Conservation (phyloP, 53 echinoderm and acorn worm species). For the Mesocentrotus franciscanus region DNA sequence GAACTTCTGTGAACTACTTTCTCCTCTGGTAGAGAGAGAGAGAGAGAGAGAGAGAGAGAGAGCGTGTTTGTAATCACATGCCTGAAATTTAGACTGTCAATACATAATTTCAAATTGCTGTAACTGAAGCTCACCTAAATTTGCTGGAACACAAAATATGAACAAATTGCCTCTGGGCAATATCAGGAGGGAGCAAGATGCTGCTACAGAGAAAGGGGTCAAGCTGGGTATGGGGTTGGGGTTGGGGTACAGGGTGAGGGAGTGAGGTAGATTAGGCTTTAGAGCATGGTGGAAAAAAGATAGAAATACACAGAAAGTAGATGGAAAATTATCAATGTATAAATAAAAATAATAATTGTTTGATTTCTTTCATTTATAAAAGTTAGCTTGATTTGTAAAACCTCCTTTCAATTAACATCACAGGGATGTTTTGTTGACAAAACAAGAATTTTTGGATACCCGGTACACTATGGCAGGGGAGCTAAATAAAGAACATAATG, state of each 20-base stretch:
- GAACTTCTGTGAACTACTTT: constrained; percentile 57
- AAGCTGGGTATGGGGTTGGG: not conserved
- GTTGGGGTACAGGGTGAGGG: not conserved
- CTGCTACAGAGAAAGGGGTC: not conserved
- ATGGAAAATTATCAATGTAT: too few species aligned
- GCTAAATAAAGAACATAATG: too few species aligned
- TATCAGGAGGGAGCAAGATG: not conserved
- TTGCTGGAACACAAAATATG: constrained; percentile 67
- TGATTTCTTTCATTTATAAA: too few species aligned
- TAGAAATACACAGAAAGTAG: not conserved
- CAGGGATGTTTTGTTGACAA: too few species aligned
- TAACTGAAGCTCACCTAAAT: constrained; percentile 56
- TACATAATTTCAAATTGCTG: constrained; percentile 60
- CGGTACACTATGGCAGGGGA: too few species aligned
- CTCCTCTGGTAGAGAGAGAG: not conserved
- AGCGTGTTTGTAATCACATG: constrained; percentile 43
- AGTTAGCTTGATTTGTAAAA: too few species aligned
- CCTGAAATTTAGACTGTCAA: constrained; percentile 58
- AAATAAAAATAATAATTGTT: too few species aligned
- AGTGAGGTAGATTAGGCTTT: not conserved
- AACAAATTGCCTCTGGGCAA: constrained; percentile 45
- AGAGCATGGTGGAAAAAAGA: not conserved
- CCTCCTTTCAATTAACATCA: too few species aligned
- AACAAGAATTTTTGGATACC: too few species aligned
- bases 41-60: not conserved